These are phyloP conservation scores for Spongia lamella DNA, from an alignment of 37 sponge, comb jelly and placozoan genomes.

Conservation along the genomic window DNA sequence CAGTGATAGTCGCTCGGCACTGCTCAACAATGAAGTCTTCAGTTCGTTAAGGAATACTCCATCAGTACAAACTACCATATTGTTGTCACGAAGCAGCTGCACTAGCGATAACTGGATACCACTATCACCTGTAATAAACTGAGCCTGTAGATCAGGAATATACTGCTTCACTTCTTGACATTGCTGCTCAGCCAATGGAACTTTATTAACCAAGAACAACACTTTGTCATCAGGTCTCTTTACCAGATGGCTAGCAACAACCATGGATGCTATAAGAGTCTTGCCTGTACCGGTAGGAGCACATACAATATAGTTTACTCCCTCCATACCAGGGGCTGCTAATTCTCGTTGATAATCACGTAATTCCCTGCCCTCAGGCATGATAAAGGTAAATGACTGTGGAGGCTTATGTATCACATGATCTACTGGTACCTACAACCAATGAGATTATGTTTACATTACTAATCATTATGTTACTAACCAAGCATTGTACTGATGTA, in stretches of 20 bases:
- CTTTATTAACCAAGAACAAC: conserved; percentile 44
- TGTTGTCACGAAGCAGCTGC: neutral
- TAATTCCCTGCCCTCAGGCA: neutral
- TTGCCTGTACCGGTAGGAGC: conserved; percentile 75
- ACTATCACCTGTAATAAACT: conserved; percentile 19
- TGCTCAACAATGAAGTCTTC: neutral
- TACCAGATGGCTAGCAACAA: conserved; percentile 49
- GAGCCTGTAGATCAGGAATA: conserved; percentile 28
- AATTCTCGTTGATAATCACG: conserved; percentile 50
- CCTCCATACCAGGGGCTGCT: conserved; percentile 52
- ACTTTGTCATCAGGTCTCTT: neutral
- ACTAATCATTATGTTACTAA: no score
- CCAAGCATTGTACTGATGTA: no score
- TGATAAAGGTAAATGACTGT: no score
- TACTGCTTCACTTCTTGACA: conserved; percentile 13
- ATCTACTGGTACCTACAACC: no score
- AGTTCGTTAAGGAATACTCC: conserved; percentile 40
- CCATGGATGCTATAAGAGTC: conserved; percentile 58
- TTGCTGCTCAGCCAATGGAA: conserved; percentile 64
- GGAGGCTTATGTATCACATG: no score
- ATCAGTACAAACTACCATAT: conserved; percentile 62
- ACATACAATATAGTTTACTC: conserved; percentile 55
- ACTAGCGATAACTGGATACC: neutral
- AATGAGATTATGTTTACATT: no score
- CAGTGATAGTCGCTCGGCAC: neutral